Evolutionary conservation across 30 jellyfish, hydroid and myxozoan genomes (phyloP), one percentile per base, ranked within the genome.

Genomic region (Pseudorhiza aurosa): DNA sequence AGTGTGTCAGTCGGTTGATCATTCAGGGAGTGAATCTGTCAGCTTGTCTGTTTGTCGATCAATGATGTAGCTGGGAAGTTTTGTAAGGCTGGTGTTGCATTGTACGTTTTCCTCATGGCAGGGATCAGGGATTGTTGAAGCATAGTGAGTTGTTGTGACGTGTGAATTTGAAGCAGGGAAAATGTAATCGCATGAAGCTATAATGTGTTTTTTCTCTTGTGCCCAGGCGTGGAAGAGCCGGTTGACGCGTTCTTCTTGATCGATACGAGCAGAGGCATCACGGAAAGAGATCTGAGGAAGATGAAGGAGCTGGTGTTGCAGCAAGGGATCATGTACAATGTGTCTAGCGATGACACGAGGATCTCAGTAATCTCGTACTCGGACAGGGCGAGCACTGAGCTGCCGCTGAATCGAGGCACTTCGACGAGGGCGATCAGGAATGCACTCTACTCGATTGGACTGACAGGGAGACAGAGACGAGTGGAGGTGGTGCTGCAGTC

Each of bases 391-490:
- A 49, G 63, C 7, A 49, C 11, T 12, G 6, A 15, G 63, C n/a
- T 49, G 63, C 63, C 63, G 22, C 28, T 49, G n/a, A 29, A 29
- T 3, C 63, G 63, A 49, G 63, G 63, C 22, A 49, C 63, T 15
- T 49, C 63, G 22, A 6, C n/a, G n/a, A 29, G n/a, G 63, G 6
- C 63, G n/a, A 15, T 49, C 28, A 49, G 22, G 63, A 49, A 49
- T 49, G 63, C 63, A 4, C n/a, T 49, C 2, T 25, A 49, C 22
- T 25, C 63, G n/a, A 29, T 29, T 12, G 63, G 28, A 29, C n/a
- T 49, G 37, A 69, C 55, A 37, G 82, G 83, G 29, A 88, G 95
- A 19, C 69, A 31, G 6, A 51, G 95, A 50, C 77, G 90, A 36
- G 72, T 72, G 30, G 95, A 70, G 35, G 24, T 30, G 2, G 95